These are phyloP conservation scores for Paradisaea rubra DNA, from an alignment of 2,113 vertebrate species.

Conservation along the genomic window DNA sequence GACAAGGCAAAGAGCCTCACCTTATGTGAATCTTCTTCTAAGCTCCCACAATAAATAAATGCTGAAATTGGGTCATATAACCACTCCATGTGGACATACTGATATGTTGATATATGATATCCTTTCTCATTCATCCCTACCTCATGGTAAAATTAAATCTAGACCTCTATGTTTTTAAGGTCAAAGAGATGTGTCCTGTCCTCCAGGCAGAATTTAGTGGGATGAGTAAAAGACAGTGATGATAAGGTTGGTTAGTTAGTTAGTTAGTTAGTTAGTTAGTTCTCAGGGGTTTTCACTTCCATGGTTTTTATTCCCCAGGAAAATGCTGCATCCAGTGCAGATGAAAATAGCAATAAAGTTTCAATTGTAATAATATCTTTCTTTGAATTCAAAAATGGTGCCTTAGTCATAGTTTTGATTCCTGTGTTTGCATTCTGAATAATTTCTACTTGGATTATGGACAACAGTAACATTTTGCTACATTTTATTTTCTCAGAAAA, in stretches of 20 bases:
- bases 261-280: neutral
- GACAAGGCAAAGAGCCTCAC: neutral
- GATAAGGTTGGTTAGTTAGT: neutral
- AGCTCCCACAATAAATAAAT: neutral
- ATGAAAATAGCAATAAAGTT: neutral
- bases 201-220: neutral
- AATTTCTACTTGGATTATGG: slow-evolving; percentile 22
- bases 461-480: slow-evolving; percentile 25
- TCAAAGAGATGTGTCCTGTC: neutral
- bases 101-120: neutral
- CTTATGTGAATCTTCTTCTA: neutral
- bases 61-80: neutral
- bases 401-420: slow-evolving; percentile 18
- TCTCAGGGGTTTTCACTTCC: neutral
- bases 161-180: neutral
- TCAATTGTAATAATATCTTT: neutral
- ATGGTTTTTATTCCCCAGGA: neutral
- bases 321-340: neutral
- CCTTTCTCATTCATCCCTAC: neutral
- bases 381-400: slow-evolving; percentile 25
- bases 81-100: neutral
- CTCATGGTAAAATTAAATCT: neutral
- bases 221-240: neutral
- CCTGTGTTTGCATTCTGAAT: slow-evolving; percentile 16
- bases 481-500: neutral